phyloP scores from a whole-genome alignment of 92 coral and sea anemone species.

The Pocillopora grandis region DNA sequence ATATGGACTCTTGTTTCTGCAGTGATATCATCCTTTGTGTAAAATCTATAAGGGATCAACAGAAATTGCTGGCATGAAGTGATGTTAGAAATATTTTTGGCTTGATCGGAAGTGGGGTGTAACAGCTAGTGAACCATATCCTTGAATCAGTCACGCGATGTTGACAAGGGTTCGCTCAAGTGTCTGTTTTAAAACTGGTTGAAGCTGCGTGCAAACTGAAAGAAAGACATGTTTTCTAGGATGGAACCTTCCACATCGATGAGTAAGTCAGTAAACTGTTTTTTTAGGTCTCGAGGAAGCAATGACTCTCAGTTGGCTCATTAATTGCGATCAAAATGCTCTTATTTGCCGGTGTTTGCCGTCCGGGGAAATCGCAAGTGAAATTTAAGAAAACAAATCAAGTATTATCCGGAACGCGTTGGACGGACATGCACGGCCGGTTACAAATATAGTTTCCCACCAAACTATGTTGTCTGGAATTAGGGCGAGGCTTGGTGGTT shows the following conservation, averaged over 20 bases:
- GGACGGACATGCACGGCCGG: too few species aligned
- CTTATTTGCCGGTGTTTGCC: background rate
- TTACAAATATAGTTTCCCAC: too few species aligned
- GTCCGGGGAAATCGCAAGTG: background rate
- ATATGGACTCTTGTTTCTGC: background rate
- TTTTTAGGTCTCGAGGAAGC: too few species aligned
- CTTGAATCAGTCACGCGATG: background rate
- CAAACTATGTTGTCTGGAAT: slow-evolving; percentile 2
- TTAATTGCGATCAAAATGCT: background rate
- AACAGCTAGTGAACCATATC: background rate
- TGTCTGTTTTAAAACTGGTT: background rate
- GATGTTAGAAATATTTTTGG: slow-evolving; percentile 11
- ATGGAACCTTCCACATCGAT: too few species aligned
- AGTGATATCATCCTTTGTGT: too few species aligned
- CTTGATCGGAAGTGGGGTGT: slow-evolving; percentile 27
- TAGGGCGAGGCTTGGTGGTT: slow-evolving; percentile 30
- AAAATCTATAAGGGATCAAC: too few species aligned
- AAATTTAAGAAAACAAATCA: too few species aligned
- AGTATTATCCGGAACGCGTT: too few species aligned
- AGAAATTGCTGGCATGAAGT: background rate
- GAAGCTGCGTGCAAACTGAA: background rate
- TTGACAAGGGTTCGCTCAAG: background rate
- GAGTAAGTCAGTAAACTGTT: too few species aligned
- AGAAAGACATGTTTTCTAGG: too few species aligned
- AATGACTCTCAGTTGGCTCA: too few species aligned